Conservation (phyloP, 1,140 invertebrate genomes). For the Drosophila bocqueti region DNA sequence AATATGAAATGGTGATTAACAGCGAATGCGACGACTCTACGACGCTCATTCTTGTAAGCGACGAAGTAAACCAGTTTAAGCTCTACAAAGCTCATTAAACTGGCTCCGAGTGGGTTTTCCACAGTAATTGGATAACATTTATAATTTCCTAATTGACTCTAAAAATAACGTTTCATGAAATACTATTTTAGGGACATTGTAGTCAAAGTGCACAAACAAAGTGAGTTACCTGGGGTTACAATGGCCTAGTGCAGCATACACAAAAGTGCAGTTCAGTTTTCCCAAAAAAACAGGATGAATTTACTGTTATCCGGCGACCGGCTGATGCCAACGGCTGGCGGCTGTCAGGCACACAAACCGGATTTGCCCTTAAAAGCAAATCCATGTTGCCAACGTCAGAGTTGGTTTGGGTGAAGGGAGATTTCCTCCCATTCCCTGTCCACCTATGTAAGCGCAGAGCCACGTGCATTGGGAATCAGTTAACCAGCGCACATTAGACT, state of each 20-base stretch:
- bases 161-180: background rate
- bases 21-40: background rate
- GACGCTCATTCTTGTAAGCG: too few relatives aligned
- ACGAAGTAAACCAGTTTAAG: slow-evolving; percentile 2
- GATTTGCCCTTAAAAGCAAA: slow-evolving; percentile 61
- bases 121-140: background rate
- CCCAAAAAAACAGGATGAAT: background rate
- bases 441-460: background rate
- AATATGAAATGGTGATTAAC: slow-evolving; percentile 39
- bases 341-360: slow-evolving; percentile 21
- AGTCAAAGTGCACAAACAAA: background rate
- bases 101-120: background rate
- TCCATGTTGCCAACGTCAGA: slow-evolving; percentile 57
- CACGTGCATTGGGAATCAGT: slow-evolving; percentile 50
- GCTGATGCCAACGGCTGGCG: slow-evolving; percentile 2
- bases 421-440: background rate
- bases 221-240: background rate
- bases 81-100: background rate
- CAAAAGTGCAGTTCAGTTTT: slow-evolving; percentile 17
- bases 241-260: background rate
- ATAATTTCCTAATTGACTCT: background rate
- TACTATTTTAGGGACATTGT: background rate
- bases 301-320: background rate
- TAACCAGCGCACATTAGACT: slow-evolving; percentile 52
- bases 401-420: background rate